Evolutionary conservation across 2,113 vertebrate genomes (phyloP).

Genomic region (Megatriorchis doriae): DNA sequence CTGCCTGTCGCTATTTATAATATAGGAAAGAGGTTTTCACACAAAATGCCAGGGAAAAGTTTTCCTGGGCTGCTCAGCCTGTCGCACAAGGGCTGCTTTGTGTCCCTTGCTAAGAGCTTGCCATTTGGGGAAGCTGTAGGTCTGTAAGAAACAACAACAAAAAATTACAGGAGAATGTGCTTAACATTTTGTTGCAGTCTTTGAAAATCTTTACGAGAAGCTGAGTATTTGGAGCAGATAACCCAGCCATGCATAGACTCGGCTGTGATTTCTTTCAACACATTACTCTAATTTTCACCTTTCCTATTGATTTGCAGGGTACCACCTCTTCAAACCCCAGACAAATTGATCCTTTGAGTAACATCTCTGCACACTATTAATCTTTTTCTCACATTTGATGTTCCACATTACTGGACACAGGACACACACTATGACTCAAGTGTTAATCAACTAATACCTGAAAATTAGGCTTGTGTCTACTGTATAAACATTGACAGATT

Average conservation of each 20-base stretch:
- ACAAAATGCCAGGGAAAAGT: slow-evolving; percentile 14
- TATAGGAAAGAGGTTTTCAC: neutral
- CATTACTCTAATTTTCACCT: slow-evolving; percentile 69
- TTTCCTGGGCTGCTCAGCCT: slow-evolving; percentile 4
- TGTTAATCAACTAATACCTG: slow-evolving; percentile 71
- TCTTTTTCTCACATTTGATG: slow-evolving; percentile 68
- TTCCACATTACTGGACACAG: slow-evolving; percentile 68
- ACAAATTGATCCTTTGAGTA: slow-evolving; percentile 72
- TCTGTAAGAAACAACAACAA: neutral
- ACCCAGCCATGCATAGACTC: slow-evolving; percentile 28
- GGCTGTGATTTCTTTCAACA: slow-evolving; percentile 50
- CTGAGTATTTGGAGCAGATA: slow-evolving; percentile 48
- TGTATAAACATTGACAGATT: slow-evolving; percentile 68
- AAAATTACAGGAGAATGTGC: neutral
- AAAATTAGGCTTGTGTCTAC: slow-evolving; percentile 67
- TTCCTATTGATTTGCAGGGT: slow-evolving; percentile 62
- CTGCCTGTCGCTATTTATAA: slow-evolving; percentile 46
- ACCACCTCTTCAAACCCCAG: slow-evolving; percentile 67
- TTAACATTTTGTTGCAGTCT: slow-evolving; percentile 9
- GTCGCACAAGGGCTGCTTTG: neutral
- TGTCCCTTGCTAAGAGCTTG: neutral
- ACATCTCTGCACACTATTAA: slow-evolving; percentile 74
- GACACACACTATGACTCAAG: slow-evolving; percentile 65
- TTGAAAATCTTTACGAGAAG: slow-evolving; percentile 19
- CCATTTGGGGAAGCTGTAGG: slow-evolving; percentile 2